Conservation (phyloP, 2,888 invertebrate species). For the Xanthostigma xanthostigma region DNA sequence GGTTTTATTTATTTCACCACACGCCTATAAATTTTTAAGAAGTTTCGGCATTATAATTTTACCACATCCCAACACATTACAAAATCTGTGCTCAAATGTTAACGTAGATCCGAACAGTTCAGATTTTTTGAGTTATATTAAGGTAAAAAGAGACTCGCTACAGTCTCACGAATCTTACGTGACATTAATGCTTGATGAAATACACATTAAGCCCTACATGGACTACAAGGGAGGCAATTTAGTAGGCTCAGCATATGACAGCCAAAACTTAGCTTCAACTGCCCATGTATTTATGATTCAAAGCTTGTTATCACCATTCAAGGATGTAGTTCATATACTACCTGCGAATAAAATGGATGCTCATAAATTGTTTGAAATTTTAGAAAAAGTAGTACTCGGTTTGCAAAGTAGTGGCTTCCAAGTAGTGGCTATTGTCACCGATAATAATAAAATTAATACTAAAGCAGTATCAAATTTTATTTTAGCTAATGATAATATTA, state of each 20-base stretch:
- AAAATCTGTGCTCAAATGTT: conserved; percentile 1
- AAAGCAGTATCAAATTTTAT: conserved; percentile 12
- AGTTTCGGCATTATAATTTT: conserved; percentile 7
- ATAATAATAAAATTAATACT: conserved; percentile 12
- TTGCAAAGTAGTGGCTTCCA: conserved; percentile 12
- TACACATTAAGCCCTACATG: conserved; percentile 12
- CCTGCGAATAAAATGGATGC: conserved; percentile 8
- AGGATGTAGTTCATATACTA: conserved; percentile 14
- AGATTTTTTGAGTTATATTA: conserved; percentile 5
- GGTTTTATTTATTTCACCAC: conserved; percentile 6
- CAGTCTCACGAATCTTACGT: conserved; percentile 8
- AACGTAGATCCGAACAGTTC: conserved; percentile 1
- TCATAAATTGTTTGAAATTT: conserved; percentile 3
- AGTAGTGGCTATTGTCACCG: conserved; percentile 10
- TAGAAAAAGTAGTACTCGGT: conserved; percentile 9
- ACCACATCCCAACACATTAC: conserved; percentile 8
- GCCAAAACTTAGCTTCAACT: conserved; percentile 7
- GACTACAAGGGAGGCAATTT: conserved; percentile 13
- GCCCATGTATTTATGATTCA: conserved; percentile 12
- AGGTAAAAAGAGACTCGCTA: conserved; percentile 4
- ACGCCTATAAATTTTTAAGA: conserved; percentile 11
- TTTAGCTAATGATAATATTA: too few relatives aligned
- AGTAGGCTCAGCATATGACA: conserved; percentile 10
- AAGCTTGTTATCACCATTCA: conserved; percentile 10
- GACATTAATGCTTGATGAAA: conserved; percentile 12